Percentiles rank a stretch among this genome's conserved stretches.
Evolutionary conservation across 2,888 invertebrate genomes (phyloP).

Genomic region (Argyra leucocephala): DNA sequence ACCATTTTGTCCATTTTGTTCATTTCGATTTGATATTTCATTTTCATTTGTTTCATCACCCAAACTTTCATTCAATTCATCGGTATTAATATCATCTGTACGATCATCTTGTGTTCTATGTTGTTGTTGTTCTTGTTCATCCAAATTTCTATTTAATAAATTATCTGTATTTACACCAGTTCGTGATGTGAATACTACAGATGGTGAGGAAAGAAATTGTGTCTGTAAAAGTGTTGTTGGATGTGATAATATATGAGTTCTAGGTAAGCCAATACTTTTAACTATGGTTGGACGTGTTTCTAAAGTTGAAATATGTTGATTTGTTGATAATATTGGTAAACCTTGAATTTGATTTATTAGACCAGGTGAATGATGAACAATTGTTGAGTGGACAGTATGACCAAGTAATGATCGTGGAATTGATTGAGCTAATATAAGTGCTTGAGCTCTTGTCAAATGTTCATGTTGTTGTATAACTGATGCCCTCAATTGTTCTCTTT

Average conservation of each 20-base stretch:
- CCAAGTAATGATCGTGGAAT: slow-evolving; percentile 34
- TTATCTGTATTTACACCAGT: slow-evolving; percentile 19
- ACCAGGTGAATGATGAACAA: slow-evolving; percentile 35
- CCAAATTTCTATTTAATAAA: slow-evolving; percentile 19
- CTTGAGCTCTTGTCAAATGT: slow-evolving; percentile 32
- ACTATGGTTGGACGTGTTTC: slow-evolving; percentile 24
- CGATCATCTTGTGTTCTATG: slow-evolving; percentile 8
- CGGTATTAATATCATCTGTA: background rate
- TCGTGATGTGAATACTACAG: background rate
- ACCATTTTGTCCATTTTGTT: background rate
- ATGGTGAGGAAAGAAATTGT: slow-evolving; percentile 35
- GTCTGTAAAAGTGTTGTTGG: slow-evolving; percentile 36
- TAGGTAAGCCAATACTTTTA: slow-evolving; percentile 30
- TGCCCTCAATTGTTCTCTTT: slow-evolving; percentile 8
- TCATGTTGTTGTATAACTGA: slow-evolving; percentile 25
- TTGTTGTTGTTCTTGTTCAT: slow-evolving; percentile 19
- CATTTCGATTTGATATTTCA: background rate
- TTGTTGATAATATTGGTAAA: slow-evolving; percentile 22
- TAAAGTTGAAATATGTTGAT: slow-evolving; percentile 22
- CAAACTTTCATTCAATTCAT: background rate
- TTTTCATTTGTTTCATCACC: background rate
- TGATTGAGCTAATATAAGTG: slow-evolving; percentile 30
- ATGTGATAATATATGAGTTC: slow-evolving; percentile 32
- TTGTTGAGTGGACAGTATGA: slow-evolving; percentile 37
- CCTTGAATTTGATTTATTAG: slow-evolving; percentile 30